Percentiles rank a stretch among this genome's conserved stretches.
phyloP scores from a whole-genome alignment of 2,113 vertebrate genomes.

The Pardalotus punctatus region DNA sequence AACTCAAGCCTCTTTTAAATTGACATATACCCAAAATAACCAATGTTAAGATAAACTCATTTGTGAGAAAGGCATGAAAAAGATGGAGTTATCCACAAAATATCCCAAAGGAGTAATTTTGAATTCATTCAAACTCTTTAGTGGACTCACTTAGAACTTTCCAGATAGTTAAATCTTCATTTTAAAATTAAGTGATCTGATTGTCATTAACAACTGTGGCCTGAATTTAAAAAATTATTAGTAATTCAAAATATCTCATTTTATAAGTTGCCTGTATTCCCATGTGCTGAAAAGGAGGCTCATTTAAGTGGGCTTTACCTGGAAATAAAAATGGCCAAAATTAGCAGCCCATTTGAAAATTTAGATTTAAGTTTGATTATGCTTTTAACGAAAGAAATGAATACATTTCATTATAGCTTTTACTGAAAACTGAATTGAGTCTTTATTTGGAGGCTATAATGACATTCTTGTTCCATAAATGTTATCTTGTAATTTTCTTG shows the following conservation, averaged over 20 bases:
- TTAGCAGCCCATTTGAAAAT: background rate
- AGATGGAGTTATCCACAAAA: background rate
- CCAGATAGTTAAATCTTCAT: background rate
- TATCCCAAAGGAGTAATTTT: background rate
- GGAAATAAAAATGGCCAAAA: background rate
- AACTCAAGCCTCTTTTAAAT: background rate
- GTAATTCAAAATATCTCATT: background rate
- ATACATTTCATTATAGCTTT: background rate
- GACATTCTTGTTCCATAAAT: background rate
- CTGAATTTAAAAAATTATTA: background rate
- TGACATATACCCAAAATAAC: background rate
- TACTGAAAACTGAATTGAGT: background rate
- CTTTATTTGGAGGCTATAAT: background rate
- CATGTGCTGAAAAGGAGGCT: background rate
- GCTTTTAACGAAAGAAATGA: background rate
- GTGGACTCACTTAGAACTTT: background rate
- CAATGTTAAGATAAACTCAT: background rate
- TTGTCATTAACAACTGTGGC: background rate
- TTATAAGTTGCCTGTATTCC: background rate
- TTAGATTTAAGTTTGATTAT: background rate
- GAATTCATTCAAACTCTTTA: background rate
- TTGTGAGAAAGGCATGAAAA: background rate
- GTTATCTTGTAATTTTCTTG: conserved; percentile 4
- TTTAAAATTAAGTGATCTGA: background rate
- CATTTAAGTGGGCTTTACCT: background rate